phyloP scores from a whole-genome alignment of 2,113 vertebrate genomes.

The Mormyrus iriodes region DNA sequence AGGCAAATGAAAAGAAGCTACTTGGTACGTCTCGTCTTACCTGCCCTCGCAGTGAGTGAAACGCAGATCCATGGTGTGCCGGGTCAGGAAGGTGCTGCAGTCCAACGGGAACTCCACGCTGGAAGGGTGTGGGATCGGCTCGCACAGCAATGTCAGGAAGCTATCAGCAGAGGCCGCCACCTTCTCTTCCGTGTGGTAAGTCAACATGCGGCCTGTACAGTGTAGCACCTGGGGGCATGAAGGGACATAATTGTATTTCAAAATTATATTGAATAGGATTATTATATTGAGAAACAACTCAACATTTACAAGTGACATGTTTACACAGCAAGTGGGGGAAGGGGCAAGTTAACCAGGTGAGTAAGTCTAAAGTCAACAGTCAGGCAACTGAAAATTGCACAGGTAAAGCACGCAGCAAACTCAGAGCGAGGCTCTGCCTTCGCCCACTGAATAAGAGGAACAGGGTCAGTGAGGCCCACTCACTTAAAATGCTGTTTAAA shows the following conservation, averaged over 20 bases:
- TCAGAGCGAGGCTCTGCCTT: not conserved
- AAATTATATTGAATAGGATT: not conserved
- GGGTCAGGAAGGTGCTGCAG: constrained; percentile 68
- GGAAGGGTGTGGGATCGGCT: constrained; percentile 75
- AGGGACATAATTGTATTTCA: not conserved
- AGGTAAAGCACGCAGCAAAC: not conserved
- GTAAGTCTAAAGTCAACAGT: not conserved
- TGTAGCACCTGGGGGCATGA: constrained; percentile 65
- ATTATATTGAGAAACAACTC: not conserved
- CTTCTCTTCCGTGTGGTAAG: constrained; percentile 31
- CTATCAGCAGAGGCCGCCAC: constrained; percentile 41
- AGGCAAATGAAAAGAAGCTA: not conserved
- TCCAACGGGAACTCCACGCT: constrained; percentile 74
- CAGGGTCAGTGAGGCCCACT: not conserved
- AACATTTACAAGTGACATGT: not conserved
- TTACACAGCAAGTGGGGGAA: not conserved
- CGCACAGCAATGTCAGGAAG: constrained; percentile 74
- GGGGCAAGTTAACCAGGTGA: not conserved
- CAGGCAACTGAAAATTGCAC: not conserved
- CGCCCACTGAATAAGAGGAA: not conserved
- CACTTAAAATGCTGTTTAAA: not conserved
- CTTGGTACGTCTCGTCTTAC: constrained; percentile 24
- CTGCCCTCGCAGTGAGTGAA: constrained; percentile 79
- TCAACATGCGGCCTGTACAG: constrained; percentile 69
- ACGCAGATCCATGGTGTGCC: constrained; percentile 78